A percentile compares a stretch with the other conserved stretches of the same genome.
phyloP scores from a whole-genome alignment of 2,113 vertebrate genomes.

The Maccullochella peelii region DNA sequence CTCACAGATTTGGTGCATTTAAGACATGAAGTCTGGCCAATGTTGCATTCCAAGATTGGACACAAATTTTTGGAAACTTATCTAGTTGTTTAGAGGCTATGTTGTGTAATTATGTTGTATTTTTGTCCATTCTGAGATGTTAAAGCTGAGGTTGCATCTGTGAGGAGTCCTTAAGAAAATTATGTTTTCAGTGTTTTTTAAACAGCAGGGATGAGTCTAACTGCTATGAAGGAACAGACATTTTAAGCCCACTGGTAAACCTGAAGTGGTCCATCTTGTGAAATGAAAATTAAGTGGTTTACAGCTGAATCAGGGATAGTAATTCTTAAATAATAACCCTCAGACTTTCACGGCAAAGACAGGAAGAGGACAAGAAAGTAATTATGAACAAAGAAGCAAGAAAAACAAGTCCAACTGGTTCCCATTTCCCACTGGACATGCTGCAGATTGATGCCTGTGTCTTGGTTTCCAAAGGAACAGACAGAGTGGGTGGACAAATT shows the following conservation, averaged over 20 bases:
- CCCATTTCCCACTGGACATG: constrained; percentile 67
- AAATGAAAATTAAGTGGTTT: constrained; percentile 57
- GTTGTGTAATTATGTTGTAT: constrained; percentile 33
- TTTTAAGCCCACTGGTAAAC: constrained; percentile 31
- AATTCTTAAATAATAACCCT: constrained; percentile 60
- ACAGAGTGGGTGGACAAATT: constrained; percentile 70
- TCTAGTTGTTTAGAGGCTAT: constrained; percentile 12
- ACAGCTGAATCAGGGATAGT: constrained; percentile 46
- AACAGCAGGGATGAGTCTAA: constrained; percentile 3
- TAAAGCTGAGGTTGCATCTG: constrained; percentile 6
- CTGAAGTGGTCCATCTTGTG: constrained; percentile 36
- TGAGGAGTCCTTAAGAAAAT: not conserved
- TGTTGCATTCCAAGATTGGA: constrained; percentile 10
- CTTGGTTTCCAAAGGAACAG: constrained; percentile 67
- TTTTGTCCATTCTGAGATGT: constrained; percentile 18
- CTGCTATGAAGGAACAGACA: constrained; percentile 11
- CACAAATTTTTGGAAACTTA: not conserved
- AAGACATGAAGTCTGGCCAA: constrained; percentile 18
- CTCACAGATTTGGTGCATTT: constrained; percentile 19
- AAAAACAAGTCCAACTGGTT: constrained; percentile 72
- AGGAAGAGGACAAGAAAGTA: constrained; percentile 62
- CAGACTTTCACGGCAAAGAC: constrained; percentile 40
- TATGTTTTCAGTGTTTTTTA: constrained; percentile 19
- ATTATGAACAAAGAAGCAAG: constrained; percentile 67
- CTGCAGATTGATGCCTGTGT: constrained; percentile 64